phyloP scores from a whole-genome alignment of 2,888 invertebrate genomes.

The Petrophora chlorosata region DNA sequence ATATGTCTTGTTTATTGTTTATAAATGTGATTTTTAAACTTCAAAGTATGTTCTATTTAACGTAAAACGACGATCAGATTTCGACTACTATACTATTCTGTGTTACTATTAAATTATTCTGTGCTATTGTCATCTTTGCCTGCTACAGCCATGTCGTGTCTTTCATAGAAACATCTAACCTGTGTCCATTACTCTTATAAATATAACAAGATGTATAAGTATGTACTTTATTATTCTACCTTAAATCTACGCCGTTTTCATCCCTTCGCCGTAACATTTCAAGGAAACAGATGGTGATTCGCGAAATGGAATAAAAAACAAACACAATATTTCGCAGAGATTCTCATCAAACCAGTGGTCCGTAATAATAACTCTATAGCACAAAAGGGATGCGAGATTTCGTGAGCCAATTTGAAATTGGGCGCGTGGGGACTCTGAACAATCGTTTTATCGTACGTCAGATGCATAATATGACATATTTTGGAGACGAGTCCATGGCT shows the following conservation, averaged over 20 bases:
- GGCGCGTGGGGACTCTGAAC: slow-evolving; percentile 52
- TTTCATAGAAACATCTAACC: no score
- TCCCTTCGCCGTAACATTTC: background rate
- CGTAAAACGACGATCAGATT: no score
- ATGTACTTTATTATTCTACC: no score
- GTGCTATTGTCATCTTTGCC: no score
- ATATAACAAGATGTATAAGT: no score
- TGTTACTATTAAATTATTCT: no score
- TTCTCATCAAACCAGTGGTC: slow-evolving; percentile 70
- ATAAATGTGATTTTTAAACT: no score
- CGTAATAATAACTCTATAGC: slow-evolving; percentile 74
- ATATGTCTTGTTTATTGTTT: background rate
- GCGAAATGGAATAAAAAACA: slow-evolving; percentile 7
- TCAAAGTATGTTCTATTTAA: no score
- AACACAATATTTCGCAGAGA: slow-evolving; percentile 33
- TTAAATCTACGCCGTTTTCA: no score
- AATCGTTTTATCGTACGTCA: slow-evolving; percentile 45
- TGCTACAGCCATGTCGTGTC: no score
- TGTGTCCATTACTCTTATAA: no score
- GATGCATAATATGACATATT: slow-evolving; percentile 46
- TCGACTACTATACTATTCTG: no score
- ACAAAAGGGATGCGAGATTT: slow-evolving; percentile 71
- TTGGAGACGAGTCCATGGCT: slow-evolving; percentile 35
- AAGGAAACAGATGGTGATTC: background rate
- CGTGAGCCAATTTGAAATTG: slow-evolving; percentile 67